A percentile compares a stretch with the other conserved stretches of the same genome.
phyloP scores from a whole-genome alignment of 2,113 vertebrate species.

The Gadus macrocephalus region DNA sequence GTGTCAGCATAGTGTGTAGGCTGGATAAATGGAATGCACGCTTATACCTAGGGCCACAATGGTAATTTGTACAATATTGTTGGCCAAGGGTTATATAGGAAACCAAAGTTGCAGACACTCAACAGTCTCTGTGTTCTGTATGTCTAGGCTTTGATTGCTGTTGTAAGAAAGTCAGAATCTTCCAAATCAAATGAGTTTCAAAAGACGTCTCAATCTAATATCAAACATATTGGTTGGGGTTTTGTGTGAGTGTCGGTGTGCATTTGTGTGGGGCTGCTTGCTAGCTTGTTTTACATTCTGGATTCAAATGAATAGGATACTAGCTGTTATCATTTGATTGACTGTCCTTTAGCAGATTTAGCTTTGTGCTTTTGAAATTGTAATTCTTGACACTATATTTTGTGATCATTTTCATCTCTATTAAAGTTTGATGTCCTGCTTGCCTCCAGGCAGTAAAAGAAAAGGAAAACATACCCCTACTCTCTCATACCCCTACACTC shows the following conservation, averaged over 20 bases:
- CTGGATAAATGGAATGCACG: conserved; percentile 16
- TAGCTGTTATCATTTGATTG: background rate
- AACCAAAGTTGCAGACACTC: background rate
- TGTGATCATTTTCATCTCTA: too few relatives aligned
- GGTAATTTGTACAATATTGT: conserved; percentile 11
- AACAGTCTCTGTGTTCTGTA: conserved; percentile 2
- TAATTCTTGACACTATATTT: background rate
- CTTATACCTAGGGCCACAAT: conserved; percentile 6
- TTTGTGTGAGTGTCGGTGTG: conserved; percentile 34
- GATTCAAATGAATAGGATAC: conserved; percentile 7
- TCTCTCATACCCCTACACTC: background rate
- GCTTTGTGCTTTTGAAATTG: background rate
- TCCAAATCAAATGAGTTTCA: background rate
- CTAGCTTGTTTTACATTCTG: conserved; percentile 46
- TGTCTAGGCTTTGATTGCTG: background rate
- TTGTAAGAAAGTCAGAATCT: background rate
- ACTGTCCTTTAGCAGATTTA: too few relatives aligned
- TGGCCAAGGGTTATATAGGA: conserved; percentile 1
- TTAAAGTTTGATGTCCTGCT: too few relatives aligned
- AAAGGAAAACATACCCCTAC: background rate
- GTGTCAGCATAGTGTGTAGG: conserved; percentile 36
- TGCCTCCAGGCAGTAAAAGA: background rate
- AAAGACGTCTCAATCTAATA: background rate
- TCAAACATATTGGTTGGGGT: background rate
- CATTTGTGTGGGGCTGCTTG: conserved; percentile 29